Conservation (phyloP, 2,888 invertebrate genomes). For the Aelia acuminata region DNA sequence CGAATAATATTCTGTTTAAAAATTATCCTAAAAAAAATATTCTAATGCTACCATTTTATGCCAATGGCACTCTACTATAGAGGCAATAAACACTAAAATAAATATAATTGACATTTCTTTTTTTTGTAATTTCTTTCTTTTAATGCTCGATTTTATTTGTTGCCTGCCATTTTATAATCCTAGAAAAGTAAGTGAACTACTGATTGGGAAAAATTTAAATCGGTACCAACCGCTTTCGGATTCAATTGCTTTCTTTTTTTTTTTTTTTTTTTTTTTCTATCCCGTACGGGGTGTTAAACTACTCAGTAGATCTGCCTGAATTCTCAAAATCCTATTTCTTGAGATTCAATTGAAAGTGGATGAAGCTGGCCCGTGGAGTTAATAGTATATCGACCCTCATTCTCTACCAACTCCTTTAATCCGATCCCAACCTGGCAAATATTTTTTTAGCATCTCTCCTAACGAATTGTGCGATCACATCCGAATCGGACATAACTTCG, state of each 20-base stretch:
- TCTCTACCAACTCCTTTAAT: background rate
- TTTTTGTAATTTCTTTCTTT: no score
- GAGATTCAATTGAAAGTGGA: background rate
- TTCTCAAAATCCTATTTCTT: background rate
- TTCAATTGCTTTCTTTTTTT: background rate
- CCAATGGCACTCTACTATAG: no score
- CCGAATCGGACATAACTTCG: background rate
- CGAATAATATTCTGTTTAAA: no score
- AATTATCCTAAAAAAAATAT: no score
- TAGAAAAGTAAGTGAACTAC: background rate
- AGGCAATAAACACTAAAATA: no score
- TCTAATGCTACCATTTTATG: no score
- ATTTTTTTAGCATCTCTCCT: background rate
- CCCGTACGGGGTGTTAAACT: background rate
- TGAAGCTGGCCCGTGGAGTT: background rate
- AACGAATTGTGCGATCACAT: background rate
- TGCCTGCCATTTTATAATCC: no score
- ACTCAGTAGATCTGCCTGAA: background rate
- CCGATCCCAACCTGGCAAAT: background rate
- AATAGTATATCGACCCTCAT: conserved; percentile 21
- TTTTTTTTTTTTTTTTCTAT: background rate
- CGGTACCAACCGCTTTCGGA: background rate
- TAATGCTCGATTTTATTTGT: no score
- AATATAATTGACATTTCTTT: no score
- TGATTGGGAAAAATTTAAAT: background rate